phyloP scores from a whole-genome alignment of 1,140 invertebrate species.

The Mamestra configurata region DNA sequence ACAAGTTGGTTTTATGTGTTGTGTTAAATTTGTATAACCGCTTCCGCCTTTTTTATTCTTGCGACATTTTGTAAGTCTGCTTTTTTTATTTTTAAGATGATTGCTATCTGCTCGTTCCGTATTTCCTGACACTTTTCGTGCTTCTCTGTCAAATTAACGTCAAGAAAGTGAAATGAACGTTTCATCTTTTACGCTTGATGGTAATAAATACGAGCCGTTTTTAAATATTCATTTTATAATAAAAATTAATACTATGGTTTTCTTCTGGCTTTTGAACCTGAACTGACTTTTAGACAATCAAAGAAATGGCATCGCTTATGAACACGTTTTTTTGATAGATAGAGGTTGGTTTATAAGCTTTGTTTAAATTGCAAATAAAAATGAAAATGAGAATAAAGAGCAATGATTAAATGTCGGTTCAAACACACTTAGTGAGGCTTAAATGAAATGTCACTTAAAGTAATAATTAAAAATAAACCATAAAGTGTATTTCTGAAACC shows the following conservation, averaged over 20 bases:
- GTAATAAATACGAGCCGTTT: neutral
- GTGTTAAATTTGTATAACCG: conserved; percentile 37
- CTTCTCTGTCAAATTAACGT: conserved; percentile 8
- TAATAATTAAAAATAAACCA: no score
- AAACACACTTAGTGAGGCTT: no score
- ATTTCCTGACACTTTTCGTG: conserved; percentile 5
- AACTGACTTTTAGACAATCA: neutral
- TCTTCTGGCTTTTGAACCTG: neutral
- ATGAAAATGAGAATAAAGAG: no score
- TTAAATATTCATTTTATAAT: conserved; percentile 17
- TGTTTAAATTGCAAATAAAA: no score
- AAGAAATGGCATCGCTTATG: neutral
- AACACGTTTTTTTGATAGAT: no score
- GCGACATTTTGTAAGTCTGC: neutral
- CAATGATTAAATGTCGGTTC: no score
- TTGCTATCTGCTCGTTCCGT: neutral
- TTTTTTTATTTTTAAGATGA: conserved; percentile 13
- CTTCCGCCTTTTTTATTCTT: conserved; percentile 16
- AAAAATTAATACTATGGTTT: neutral
- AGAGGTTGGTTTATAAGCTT: no score
- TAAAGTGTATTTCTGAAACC: no score
- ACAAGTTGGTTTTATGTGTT: conserved; percentile 26
- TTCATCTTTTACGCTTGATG: conserved; percentile 1
- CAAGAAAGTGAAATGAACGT: neutral
- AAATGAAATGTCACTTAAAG: no score